phyloP scores from a whole-genome alignment of 2,113 vertebrate species.

The Dasyurus viverrinus region DNA sequence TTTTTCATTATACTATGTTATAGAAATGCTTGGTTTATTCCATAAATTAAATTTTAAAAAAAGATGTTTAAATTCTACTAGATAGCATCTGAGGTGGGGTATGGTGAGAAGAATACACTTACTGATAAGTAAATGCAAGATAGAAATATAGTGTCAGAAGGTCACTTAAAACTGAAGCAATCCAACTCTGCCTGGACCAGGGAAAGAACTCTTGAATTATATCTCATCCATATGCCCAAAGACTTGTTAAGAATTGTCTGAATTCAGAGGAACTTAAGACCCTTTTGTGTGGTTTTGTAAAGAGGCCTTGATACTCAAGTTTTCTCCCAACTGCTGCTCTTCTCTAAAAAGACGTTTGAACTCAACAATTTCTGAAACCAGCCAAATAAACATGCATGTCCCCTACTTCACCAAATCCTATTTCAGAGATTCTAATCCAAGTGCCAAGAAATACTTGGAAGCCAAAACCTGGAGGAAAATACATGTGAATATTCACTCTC shows the following conservation, averaged over 20 bases:
- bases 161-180: not conserved
- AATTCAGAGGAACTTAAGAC: not conserved
- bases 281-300: not conserved
- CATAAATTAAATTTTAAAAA: not conserved
- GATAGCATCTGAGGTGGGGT: not conserved
- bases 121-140: not conserved
- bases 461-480: conserved; percentile 1
- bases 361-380: not conserved
- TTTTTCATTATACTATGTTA: not conserved
- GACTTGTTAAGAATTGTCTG: not conserved
- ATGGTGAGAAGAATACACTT: not conserved
- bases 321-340: not conserved
- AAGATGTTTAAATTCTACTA: not conserved
- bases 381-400: not conserved
- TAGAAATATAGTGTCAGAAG: not conserved
- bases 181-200: not conserved
- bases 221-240: not conserved
- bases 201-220: not conserved
- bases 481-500: not conserved
- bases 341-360: not conserved
- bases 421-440: not conserved
- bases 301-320: not conserved
- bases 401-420: not conserved
- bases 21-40: not conserved
- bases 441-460: not conserved